Base-by-base conservation (phyloP, 2,888 invertebrate species). In the Temnothorax ravouxi region DNA sequence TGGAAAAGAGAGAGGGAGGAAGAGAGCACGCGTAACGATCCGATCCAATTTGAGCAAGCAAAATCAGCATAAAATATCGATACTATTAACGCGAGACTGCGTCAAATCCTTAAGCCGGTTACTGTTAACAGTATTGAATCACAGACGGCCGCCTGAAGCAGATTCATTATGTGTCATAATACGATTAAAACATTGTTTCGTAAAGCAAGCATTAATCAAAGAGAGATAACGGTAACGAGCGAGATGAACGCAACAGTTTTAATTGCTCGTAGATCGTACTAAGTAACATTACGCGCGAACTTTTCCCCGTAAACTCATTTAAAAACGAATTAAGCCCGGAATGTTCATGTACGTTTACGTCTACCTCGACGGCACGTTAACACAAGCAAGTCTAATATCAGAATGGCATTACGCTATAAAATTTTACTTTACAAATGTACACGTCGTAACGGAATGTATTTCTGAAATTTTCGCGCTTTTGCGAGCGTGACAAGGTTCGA, bases 311-410 rank as follows among this genome's bases (percentile, higher is more conserved):
- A 81, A 83, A 74, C 79, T 84, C 87, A 80, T 88, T 88, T 88
- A 83, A 86, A 86, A 83, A 82, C 77, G 71, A 86, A 86, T 89
- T 86, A 88, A 88, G 77, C 71, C 71, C 62, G 77, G 86, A 85
- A 88, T 84, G 86, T 88, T 81, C 89, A 84, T 86, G 85, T 81
- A 84, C 88, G 89, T 89, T 88, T 88, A 89, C 79, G 47, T 52
- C 52, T 82, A 61, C 52, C 59, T 29, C 72, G 86, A 62, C 66
- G 81, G 88, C 84, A 83, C 88, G 84, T 88, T 88, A 88, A 88
- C 74, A 71, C 83, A 47, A 25, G 83, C 74, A 67, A 79, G 76
- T 84, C 84, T 88, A 89, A 89, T 89, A 89, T 89, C 84, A 71
- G 85, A 89, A 83, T 71, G 88, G 77, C 66, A 88, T 89, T 89